Conservation (phyloP, 2,113 vertebrate species). For the Ciconia boyciana region DNA sequence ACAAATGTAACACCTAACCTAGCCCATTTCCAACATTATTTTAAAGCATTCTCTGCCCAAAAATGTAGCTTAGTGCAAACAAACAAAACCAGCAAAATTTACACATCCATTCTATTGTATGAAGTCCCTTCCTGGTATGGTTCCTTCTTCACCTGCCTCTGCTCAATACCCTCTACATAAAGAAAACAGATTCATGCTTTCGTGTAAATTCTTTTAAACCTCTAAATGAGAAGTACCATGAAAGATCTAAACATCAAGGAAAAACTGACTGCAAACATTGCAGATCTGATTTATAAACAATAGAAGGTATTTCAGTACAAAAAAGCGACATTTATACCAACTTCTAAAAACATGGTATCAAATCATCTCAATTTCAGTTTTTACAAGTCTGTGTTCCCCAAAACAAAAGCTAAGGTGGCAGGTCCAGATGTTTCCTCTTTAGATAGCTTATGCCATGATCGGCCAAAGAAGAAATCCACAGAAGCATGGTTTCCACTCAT, state of each 20-base stretch:
- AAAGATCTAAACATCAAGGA: neutral
- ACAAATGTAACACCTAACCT: neutral
- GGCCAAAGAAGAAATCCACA: neutral
- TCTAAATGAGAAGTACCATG: neutral
- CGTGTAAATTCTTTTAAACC: neutral
- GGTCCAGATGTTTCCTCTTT: neutral
- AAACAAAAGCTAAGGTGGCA: neutral
- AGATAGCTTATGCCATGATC: neutral
- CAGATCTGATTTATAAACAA: neutral
- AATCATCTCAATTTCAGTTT: neutral
- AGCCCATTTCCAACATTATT: neutral
- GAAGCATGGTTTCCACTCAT: fast-evolving
- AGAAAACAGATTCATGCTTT: neutral
- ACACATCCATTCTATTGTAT: neutral
- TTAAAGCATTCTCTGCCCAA: neutral
- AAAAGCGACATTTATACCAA: neutral
- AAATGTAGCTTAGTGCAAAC: neutral
- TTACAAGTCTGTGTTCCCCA: neutral
- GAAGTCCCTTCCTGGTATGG: neutral
- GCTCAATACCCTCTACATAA: neutral
- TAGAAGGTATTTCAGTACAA: neutral
- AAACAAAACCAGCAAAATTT: neutral
- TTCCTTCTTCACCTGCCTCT: neutral
- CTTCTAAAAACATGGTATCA: neutral
- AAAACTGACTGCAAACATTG: neutral